phyloP scores from a whole-genome alignment of 2,888 invertebrate genomes.

The Acleris cristana region DNA sequence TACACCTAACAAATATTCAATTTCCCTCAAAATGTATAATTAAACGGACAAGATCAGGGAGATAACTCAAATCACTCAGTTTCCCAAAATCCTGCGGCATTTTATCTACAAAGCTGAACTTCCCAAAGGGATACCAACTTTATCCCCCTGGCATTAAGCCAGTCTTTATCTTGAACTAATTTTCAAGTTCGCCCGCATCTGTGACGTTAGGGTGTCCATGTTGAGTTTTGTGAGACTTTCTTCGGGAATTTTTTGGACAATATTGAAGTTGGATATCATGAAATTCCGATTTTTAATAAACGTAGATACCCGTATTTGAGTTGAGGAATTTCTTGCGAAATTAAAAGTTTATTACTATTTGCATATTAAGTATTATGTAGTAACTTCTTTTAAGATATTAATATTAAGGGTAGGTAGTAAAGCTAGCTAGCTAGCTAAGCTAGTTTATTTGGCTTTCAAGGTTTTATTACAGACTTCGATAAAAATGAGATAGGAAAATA shows the following conservation, averaged over 20 bases:
- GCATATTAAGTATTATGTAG: not conserved
- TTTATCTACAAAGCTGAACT: slow-evolving; percentile 16
- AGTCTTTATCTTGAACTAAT: slow-evolving; percentile 46
- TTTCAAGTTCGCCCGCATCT: slow-evolving; percentile 57
- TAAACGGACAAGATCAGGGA: slow-evolving; percentile 21
- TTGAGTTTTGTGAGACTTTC: slow-evolving; percentile 13
- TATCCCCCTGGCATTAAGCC: slow-evolving; percentile 33
- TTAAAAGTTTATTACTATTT: not conserved
- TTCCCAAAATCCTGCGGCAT: slow-evolving; percentile 5
- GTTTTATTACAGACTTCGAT: too few species aligned
- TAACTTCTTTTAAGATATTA: too few species aligned
- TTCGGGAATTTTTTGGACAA: slow-evolving; percentile 11
- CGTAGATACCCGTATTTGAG: slow-evolving; percentile 18
- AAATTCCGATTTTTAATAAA: slow-evolving; percentile 9
- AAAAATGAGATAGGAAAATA: too few species aligned
- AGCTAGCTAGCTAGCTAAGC: too few species aligned
- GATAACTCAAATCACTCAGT: slow-evolving; percentile 23
- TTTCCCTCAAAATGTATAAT: slow-evolving; percentile 10
- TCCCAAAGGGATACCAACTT: slow-evolving; percentile 38
- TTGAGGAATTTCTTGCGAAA: not conserved
- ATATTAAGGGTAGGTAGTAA: too few species aligned
- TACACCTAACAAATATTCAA: slow-evolving; percentile 15
- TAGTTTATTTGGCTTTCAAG: too few species aligned
- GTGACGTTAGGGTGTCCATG: slow-evolving; percentile 18
- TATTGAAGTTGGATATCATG: slow-evolving; percentile 22